phyloP scores from a whole-genome alignment of 1,140 invertebrate genomes.

The Cylas formicarius region DNA sequence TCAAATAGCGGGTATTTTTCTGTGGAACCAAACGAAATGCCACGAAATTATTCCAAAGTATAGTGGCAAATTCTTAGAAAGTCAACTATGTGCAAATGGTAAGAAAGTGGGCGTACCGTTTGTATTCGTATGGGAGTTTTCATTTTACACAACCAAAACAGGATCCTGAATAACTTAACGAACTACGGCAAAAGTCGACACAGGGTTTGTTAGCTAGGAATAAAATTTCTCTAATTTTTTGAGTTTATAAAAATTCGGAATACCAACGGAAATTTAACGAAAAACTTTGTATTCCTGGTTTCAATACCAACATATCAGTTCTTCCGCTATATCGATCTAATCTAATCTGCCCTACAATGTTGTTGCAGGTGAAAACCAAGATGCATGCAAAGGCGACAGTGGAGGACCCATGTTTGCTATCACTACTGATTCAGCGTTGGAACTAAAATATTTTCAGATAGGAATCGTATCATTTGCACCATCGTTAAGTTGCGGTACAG shows the following conservation, averaged over 20 bases:
- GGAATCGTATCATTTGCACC: constrained; percentile 47
- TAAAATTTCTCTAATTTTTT: too few relatives aligned
- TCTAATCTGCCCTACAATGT: constrained; percentile 10
- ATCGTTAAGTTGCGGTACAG: constrained; percentile 42
- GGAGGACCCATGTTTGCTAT: constrained; percentile 39
- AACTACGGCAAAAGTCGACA: too few relatives aligned
- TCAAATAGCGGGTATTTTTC: constrained; percentile 18
- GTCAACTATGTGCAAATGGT: constrained; percentile 25
- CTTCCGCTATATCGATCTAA: too few relatives aligned
- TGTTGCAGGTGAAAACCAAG: constrained; percentile 29
- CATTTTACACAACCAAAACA: too few relatives aligned
- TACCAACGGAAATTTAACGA: too few relatives aligned
- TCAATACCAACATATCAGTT: too few relatives aligned
- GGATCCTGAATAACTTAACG: too few relatives aligned
- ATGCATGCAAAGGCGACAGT: constrained; percentile 43
- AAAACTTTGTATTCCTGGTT: too few relatives aligned
- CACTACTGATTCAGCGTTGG: constrained; percentile 35
- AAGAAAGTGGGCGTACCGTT: constrained; percentile 17
- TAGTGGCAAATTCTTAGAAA: constrained; percentile 7
- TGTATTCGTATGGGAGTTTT: too few relatives aligned
- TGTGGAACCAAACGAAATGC: constrained; percentile 19
- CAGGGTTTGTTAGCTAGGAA: too few relatives aligned
- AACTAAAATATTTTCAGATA: constrained; percentile 27
- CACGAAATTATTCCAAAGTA: constrained; percentile 15
- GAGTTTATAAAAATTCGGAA: too few relatives aligned